These are phyloP conservation scores for Amorpha juglandis DNA, from an alignment of 2,888 invertebrate species.

Conservation along the genomic window DNA sequence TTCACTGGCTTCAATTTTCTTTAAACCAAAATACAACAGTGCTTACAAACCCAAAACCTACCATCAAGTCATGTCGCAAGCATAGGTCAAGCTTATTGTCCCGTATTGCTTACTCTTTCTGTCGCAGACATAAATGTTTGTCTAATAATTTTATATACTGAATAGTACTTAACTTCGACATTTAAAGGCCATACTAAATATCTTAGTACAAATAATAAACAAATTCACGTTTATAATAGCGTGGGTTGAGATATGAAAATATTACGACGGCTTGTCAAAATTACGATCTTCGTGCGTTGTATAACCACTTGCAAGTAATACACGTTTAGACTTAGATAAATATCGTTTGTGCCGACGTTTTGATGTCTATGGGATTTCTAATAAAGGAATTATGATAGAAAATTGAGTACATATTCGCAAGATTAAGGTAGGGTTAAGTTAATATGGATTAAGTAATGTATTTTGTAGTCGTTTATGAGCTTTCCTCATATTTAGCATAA, in stretches of 20 bases:
- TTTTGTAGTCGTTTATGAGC: no score
- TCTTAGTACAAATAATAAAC: conserved; percentile 5
- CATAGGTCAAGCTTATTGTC: no score
- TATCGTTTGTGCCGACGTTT: background rate
- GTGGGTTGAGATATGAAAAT: conserved; percentile 12
- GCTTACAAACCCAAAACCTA: no score
- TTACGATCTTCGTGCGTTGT: background rate
- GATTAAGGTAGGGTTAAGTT: background rate
- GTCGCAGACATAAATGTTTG: no score
- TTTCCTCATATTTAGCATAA: no score
- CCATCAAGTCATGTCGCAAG: no score
- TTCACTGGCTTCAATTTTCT: no score
- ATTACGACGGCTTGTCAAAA: background rate
- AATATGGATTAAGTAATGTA: no score
- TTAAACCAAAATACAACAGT: no score
- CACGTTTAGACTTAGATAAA: conserved; percentile 6
- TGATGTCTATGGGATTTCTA: conserved; percentile 3
- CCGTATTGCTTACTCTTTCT: no score
- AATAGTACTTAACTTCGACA: background rate
- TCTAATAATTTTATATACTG: no score
- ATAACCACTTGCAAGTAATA: conserved; percentile 1
- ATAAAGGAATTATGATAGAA: background rate
- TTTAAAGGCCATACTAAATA: background rate
- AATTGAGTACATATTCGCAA: background rate
- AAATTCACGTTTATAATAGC: background rate